Conservation (phyloP, 1,140 invertebrate species). For the Nephotettix cincticeps region DNA sequence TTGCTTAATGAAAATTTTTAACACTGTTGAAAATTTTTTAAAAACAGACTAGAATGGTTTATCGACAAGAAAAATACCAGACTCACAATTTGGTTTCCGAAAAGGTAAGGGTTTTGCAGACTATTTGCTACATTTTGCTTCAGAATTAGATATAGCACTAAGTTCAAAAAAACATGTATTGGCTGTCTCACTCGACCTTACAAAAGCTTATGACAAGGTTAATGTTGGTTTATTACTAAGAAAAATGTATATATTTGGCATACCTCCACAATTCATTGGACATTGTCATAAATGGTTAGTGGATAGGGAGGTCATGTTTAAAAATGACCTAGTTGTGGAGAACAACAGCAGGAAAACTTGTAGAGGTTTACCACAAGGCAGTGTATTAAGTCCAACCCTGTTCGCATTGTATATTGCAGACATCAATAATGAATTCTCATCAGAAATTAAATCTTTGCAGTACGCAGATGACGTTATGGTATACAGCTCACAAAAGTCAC, state of each 20-base stretch:
- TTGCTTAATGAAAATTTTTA: neutral
- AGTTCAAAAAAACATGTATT: neutral
- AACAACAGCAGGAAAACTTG: neutral
- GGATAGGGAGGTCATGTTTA: no score
- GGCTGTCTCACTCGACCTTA: neutral
- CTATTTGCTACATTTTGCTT: neutral
- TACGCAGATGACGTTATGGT: neutral
- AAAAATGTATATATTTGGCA: neutral
- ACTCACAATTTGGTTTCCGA: slow-evolving; percentile 3
- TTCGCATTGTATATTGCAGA: neutral
- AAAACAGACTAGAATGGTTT: neutral
- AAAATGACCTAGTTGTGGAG: neutral
- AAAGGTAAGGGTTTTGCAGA: neutral
- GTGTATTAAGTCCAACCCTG: neutral
- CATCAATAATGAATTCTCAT: neutral
- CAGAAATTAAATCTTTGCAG: neutral
- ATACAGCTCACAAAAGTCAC: neutral
- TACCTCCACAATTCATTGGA: neutral
- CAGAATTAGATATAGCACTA: neutral
- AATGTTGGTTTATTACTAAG: neutral
- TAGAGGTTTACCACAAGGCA: neutral
- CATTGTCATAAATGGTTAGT: no score
- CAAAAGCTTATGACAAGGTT: neutral
- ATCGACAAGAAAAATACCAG: neutral
- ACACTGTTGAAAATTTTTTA: neutral